These are phyloP conservation scores for Lycodopsis pacificus DNA, from an alignment of 2,797 vertebrate species.

Conservation along the genomic window DNA sequence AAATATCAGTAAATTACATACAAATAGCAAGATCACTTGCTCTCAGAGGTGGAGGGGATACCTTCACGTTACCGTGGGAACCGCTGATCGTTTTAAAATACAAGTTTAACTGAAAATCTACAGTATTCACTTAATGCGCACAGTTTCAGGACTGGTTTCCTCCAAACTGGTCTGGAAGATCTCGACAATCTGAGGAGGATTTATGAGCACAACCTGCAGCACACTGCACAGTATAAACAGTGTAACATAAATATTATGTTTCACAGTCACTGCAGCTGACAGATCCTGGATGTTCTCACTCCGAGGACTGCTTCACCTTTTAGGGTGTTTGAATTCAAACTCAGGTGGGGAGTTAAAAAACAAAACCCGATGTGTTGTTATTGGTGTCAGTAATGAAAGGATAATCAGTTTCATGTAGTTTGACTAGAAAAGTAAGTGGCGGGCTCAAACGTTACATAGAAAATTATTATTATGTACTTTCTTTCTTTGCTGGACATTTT, in stretches of 20 bases:
- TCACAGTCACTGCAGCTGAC: conserved; percentile 19
- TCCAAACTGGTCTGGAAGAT: conserved; percentile 33
- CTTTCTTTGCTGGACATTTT: background rate
- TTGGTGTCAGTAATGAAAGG: background rate
- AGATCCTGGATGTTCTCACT: conserved; percentile 56
- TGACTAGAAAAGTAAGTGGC: background rate
- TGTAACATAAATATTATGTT: conserved; percentile 60
- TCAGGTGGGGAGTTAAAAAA: background rate
- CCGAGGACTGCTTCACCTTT: conserved; percentile 50
- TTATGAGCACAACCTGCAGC: conserved; percentile 35
- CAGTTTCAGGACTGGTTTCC: conserved; percentile 12
- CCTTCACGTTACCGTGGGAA: background rate
- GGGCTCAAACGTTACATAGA: background rate
- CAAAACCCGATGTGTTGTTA: background rate
- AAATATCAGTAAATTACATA: background rate
- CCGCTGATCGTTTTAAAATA: background rate
- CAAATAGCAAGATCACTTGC: background rate
- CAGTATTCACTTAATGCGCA: conserved; percentile 1
- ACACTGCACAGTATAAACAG: conserved; percentile 34
- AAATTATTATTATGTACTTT: background rate
- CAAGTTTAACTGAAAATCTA: background rate
- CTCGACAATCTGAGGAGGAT: conserved; percentile 35
- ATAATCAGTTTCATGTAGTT: background rate
- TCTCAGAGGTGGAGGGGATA: background rate
- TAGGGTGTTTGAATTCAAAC: conserved; percentile 38